Base-by-base conservation (phyloP, 2,888 invertebrate species). In the Pseudoips prasinana region DNA sequence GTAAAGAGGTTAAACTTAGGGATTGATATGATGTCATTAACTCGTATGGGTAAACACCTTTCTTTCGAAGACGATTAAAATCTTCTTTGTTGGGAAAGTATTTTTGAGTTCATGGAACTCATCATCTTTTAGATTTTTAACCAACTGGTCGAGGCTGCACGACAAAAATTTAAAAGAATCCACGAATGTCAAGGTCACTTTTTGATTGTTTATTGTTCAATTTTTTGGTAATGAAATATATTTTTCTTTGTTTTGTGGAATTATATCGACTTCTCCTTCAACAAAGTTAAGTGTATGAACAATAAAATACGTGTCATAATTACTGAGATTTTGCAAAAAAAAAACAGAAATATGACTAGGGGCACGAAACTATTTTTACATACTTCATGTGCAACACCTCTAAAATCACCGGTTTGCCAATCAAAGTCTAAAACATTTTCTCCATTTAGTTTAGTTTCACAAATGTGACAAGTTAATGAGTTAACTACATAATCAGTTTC, bases 151-250 rank as follows among this genome's bases (percentile, higher is more conserved):
- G 19, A 31, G 31, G 8, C 27, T 24, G 26, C 36, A 27, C 7
- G 14, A 30, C 10, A 36, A 24, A 8, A 28, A 22, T 17, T 9
- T 22, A 7, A 20, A 26, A 8, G 25, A 29, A 29, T 23, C 25
- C 10, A 26, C 10, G 22, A 36, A 36, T 25, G 22, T 20, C 26
- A 26, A 25, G 8, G 8, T 30, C 8, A 7, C 4, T 14, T 8
- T 7, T 24, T 36, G 20, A 20, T 44, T 39, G 24, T 36, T 37
- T 22, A 14, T 35, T 1, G 35, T 1, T 5, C 29, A n/a, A n/a
- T 6, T 46, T n/a, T 64, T 68, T 8, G 55, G 38, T 33, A 68
- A 61, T n/a, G 62, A 64, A 10, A 64, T 60, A 35, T 64, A 65
- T 43, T 46, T 52, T 45, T 65, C 64, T 34, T 62, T 58, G 26